Evolutionary conservation across 1,140 invertebrate genomes (phyloP), one percentile per base, ranked within the genome.

Genomic region (Trichonephila inaurata): DNA sequence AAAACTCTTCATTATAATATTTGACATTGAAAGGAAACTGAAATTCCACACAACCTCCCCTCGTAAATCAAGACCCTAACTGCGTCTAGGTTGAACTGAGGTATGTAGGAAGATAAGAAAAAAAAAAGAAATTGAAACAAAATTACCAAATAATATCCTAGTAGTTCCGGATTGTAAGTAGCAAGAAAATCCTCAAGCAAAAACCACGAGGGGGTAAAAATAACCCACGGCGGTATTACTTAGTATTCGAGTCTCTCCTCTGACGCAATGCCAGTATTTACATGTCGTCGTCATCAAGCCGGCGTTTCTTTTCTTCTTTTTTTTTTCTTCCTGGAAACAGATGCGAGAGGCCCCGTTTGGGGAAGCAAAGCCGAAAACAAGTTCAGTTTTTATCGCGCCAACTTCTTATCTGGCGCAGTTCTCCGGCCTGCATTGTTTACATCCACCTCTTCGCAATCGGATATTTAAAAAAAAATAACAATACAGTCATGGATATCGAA

Each of bases 191-290:
- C 72, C 72, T 60, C 44, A n/a, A 18, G 51, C 44, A 28, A 60
- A 85, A 85, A 85, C 83, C 83, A 85, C 83, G 83, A 85, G 83
- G 83, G 44, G 83, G 44, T 60, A 85, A 85, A 85, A 85, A 85
- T 85, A 85, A 85, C 44, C 83, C 51, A 61, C 33, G 66, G 64
- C 18, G 66, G 40, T 66, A 77, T 89, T 58, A 89, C 64, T 89
- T 89, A 69, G 64, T 40, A 87, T 87, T 64, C 58, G 60, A 21
- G 44, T 64, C 24, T 40, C 72, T 60, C 58, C 88, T 69, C 86
- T 88, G 88, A 72, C 88, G 88, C 88, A 89, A 72, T 89, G 88
- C 62, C 88, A 66, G 40, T 92, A 92, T 92, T 92, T 92, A 92
- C 90, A 92, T 92, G 90, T 85, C 81, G 90, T 92, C 90, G 90